phyloP scores from a whole-genome alignment of 2,888 invertebrate genomes.

The Helicoverpa assulta region DNA sequence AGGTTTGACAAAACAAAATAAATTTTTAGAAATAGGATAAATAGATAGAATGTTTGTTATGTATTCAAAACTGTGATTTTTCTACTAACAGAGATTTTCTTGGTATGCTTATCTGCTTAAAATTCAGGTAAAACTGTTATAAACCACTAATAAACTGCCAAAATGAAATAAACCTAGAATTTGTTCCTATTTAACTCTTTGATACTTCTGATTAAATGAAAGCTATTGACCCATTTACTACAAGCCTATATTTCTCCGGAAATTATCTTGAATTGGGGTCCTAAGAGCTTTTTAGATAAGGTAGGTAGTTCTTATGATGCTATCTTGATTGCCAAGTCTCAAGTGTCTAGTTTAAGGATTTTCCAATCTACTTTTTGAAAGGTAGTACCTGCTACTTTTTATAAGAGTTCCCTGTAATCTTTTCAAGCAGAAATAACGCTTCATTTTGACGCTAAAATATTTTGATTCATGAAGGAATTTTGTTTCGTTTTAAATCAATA shows the following conservation, averaged over 20 bases:
- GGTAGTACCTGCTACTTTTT: conserved; percentile 22
- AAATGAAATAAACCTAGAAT: background rate
- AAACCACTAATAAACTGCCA: background rate
- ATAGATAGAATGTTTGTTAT: too few relatives aligned
- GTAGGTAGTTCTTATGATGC: conserved; percentile 19
- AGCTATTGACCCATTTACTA: conserved; percentile 6
- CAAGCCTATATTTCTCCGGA: conserved; percentile 3
- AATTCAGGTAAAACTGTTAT: too few relatives aligned
- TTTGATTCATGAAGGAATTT: background rate
- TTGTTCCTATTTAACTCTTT: background rate
- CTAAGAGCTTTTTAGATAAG: conserved; percentile 31
- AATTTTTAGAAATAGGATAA: too few relatives aligned
- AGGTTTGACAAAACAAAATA: too few relatives aligned
- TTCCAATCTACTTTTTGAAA: conserved; percentile 49
- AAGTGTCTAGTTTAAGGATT: conserved; percentile 39
- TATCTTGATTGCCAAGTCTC: conserved; percentile 41
- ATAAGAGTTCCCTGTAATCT: background rate
- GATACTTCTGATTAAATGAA: background rate
- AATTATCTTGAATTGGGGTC: conserved; percentile 42
- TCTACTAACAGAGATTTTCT: too few relatives aligned
- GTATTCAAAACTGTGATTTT: too few relatives aligned
- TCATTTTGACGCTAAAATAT: background rate
- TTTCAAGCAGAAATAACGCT: background rate
- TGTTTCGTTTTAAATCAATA: background rate
- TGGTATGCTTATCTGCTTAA: too few relatives aligned